Conservation (phyloP, 1,140 invertebrate genomes). For the Drosophila subpulchrella region DNA sequence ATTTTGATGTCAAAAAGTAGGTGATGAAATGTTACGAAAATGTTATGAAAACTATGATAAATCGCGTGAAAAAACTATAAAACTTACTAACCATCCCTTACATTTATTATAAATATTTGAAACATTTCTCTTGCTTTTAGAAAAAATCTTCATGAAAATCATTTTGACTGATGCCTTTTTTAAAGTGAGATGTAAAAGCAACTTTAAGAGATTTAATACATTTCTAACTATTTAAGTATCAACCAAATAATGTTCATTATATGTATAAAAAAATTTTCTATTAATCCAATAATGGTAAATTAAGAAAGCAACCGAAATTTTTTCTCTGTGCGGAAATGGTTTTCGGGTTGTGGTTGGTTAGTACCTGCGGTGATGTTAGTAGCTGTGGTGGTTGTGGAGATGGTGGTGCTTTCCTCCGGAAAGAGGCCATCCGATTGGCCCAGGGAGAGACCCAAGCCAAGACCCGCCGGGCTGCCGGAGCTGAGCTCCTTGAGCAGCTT, state of each 20-base stretch:
- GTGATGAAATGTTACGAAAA: background rate
- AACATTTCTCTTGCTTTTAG: no score
- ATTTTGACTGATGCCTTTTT: no score
- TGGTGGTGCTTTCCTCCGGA: slow-evolving; percentile 58
- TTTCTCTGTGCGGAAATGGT: slow-evolving; percentile 34
- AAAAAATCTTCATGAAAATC: no score
- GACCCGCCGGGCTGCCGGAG: slow-evolving; percentile 56
- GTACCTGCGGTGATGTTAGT: slow-evolving; percentile 52
- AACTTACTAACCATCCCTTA: background rate
- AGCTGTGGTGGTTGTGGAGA: slow-evolving; percentile 41
- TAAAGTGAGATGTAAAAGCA: no score
- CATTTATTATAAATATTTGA: no score
- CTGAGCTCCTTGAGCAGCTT: slow-evolving; percentile 93
- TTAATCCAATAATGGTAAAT: background rate
- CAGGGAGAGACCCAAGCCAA: slow-evolving; percentile 50
- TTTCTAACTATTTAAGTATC: background rate
- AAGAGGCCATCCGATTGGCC: slow-evolving; percentile 57
- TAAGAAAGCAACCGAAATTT: background rate
- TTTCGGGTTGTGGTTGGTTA: slow-evolving; percentile 39
- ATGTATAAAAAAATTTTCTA: no score
- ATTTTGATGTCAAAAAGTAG: no score
- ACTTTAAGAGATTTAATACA: background rate
- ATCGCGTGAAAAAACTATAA: background rate
- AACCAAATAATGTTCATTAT: no score
- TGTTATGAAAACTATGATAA: background rate